Evolutionary conservation across 2,113 vertebrate genomes (phyloP).

Genomic region (Catharus bicknelli): DNA sequence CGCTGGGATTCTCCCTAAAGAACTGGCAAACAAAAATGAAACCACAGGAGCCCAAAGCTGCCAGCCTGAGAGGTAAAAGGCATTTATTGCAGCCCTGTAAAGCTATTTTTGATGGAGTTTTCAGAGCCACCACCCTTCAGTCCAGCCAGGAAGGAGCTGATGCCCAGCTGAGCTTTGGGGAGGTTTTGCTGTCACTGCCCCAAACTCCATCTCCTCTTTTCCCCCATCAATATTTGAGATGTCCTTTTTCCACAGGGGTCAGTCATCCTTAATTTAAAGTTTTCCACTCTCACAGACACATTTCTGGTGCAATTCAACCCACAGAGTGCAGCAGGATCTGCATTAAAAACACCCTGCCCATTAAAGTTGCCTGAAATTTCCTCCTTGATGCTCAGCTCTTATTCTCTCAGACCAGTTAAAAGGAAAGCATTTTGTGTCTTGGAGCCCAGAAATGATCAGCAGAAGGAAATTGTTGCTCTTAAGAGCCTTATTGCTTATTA

Average conservation of each 20-base stretch:
- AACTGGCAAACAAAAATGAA: neutral
- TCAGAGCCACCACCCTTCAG: neutral
- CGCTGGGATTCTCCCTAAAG: neutral
- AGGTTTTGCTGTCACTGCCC: neutral
- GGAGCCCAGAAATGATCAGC: neutral
- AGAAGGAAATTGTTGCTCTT: neutral
- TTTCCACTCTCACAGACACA: neutral
- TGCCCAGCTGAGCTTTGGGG: neutral
- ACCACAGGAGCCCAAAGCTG: neutral
- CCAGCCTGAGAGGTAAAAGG: neutral
- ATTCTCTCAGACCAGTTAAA: neutral
- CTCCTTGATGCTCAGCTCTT: neutral
- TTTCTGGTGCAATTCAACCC: neutral
- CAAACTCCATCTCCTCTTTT: neutral
- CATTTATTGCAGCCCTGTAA: neutral
- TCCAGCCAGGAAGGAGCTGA: neutral
- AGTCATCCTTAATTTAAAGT: neutral
- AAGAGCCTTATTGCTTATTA: conserved; percentile 46
- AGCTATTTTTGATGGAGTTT: neutral
- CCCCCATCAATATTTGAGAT: neutral
- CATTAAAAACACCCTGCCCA: neutral
- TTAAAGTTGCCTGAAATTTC: neutral
- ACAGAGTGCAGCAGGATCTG: neutral
- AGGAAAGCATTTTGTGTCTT: neutral
- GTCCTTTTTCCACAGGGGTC: neutral